Evolutionary conservation across 2,113 vertebrate species (phyloP), one percentile per base, ranked within the genome.

Genomic region (Sylvietta virens): DNA sequence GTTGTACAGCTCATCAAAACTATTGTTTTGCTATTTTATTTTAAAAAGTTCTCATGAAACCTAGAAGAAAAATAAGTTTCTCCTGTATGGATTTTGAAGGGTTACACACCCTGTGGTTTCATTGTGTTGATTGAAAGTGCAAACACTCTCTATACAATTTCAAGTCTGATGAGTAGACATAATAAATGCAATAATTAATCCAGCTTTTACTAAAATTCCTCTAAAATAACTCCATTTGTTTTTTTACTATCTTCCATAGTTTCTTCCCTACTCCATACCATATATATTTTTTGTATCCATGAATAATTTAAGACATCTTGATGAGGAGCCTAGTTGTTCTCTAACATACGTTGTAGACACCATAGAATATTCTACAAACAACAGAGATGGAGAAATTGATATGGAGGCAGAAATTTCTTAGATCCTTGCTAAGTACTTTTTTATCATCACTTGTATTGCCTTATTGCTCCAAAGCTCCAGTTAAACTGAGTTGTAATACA

Each of bases 61-160:
- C 20, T 54, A 30, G 28, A 17, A 26, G 19, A 10, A 81, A 57
- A 72, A 50, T 56, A 20, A 40, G 44, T 35, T 39, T 39, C 2
- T 23, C 61, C 22, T 65, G 10, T 19, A 47, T 44, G 30, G 9
- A n/a, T 76, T 88, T 85, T 37, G 22, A 62, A 53, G 35, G 17
- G 8, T 53, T 50, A 54, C 3, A 53, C 5, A 31, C 1, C 2
- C 7, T 0, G 0, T 58, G 26, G 18, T 58, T 76, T 62, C 39
- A 47, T 67, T 14, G 12, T 42, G 7, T 50, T 71, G 30, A 45
- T 17, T 53, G 24, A 58, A 86, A 45, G 22, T 65, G 33, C 39
- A 62, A 69, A 50, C 10, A 58, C 7, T 48, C 9, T 16, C 19
- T 45, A 24, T 42, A 40, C 6, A 58, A 10, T 15, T 82, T 62